Evolutionary conservation across 2,113 vertebrate species (phyloP), one percentile per base, ranked within the genome.

Genomic region (Barnardius zonarius): DNA sequence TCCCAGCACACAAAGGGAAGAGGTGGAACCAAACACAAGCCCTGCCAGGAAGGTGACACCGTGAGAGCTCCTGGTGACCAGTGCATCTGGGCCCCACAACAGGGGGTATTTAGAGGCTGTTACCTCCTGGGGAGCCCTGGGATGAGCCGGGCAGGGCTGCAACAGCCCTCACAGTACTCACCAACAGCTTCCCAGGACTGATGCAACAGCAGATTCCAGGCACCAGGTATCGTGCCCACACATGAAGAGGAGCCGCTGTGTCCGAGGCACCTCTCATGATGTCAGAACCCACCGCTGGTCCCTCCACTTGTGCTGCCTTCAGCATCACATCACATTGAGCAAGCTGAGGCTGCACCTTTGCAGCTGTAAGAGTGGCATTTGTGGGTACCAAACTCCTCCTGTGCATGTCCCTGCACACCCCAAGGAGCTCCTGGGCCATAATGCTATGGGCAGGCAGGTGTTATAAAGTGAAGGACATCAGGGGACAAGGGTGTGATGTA

Each of bases 371-470:
- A 13, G 49, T 7, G 25, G 49, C 68, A 80, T 44, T 76, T 2
- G 2, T 10, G 8, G 17, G 68, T 12, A 6, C 37, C 68, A 15
- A 80, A 83, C 17, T 41, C 46, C 25, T n/a, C 27, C 77, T 49
- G 3, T 3, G 1, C 5, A 5, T 9, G 61, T 25, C 30, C 35
- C 23, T 6, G 0, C 6, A 11, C 0, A 27, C 4, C 30, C 46
- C 70, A 14, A 27, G 44, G 30, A 66, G 39, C 30, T 48, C 39
- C 59, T 1, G 5, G 46, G 39, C 14, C n/a, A 15, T 2, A 54
- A 24, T 4, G 27, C 46, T 25, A 9, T 0, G 1, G 51, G 68
- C 78, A 74, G 67, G 27, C 0, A 4, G n/a, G 41, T 1, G 1
- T 44, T 48, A 35, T 5, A 44, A 87, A 49, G 80, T 0, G 6